Base-by-base conservation (phyloP, 2,113 vertebrate species). In the Cyanoramphus novaezelandiae region DNA sequence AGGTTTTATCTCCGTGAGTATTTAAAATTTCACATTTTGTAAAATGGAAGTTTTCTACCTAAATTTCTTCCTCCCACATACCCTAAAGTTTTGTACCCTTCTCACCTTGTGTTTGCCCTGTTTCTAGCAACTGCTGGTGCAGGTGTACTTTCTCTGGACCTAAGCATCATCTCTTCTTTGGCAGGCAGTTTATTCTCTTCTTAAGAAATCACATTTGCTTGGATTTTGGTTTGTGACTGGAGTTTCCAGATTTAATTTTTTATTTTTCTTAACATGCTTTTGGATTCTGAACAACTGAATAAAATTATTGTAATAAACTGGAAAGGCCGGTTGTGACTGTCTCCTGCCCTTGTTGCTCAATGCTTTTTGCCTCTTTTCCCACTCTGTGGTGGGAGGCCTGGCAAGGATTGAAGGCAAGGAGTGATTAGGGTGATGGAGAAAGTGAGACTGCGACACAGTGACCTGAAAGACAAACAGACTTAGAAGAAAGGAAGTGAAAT, bases 61-160 rank as follows among this genome's bases (percentile, higher is more conserved):
- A 12, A 37, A 7, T 75, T 74, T 17, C 50, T 50, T 94, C 9
- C 9, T 70, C 6, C 17, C 6, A 6, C 0, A 0, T 4, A 6
- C 20, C 76, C 8, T 77, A 15, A 35, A 86, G 46, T 63, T 20
- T 87, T 78, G 78, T 70, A 6, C 19, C 29, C 28, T 52, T 63
- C 19, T 33, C 41, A 3, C 7, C 7, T 69, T 76, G 3, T 43
- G 17, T 80, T 83, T 82, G n/a, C 47, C 63, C 17, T 50, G 31
- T 90, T 94, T 78, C 55, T 82, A 79, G 65, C 60, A 72, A 4
- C 15, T 49, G 12, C 37, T n/a, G 13, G 10, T 82, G 19, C 25
- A 49, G n/a, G 43, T 5, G 3, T 43, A 21, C 27, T 84, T 87
- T 78, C 29, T 85, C 47, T 50, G 6, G 8, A 53, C 13, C 8